These are phyloP conservation scores for Amphiprion ocellaris DNA, from an alignment of 2,113 vertebrate genomes.

Conservation along the genomic window DNA sequence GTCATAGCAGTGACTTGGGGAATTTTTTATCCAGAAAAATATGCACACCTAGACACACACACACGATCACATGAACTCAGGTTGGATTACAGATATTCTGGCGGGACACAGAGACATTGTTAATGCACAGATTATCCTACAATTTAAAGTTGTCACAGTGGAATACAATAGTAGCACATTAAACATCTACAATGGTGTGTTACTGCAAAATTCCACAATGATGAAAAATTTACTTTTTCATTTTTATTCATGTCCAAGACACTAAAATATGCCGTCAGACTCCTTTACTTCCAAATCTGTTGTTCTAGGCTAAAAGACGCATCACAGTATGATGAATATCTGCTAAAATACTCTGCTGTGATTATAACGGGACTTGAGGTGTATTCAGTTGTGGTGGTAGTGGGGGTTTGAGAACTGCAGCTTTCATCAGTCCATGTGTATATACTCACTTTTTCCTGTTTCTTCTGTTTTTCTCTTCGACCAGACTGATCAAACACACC, in stretches of 20 bases:
- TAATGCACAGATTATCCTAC: constrained; percentile 2
- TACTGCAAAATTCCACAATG: too few relatives aligned
- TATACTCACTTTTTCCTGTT: not conserved
- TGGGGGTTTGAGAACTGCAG: too few relatives aligned
- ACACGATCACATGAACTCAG: not conserved
- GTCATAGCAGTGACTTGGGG: too few relatives aligned
- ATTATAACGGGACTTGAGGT: too few relatives aligned
- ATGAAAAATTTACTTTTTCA: too few relatives aligned
- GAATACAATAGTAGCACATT: not conserved
- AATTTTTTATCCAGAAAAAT: too few relatives aligned
- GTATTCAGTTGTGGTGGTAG: too few relatives aligned
- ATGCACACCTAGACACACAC: not conserved
- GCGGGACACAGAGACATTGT: not conserved
- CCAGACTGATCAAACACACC: constrained; percentile 97
- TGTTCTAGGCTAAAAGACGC: not conserved
- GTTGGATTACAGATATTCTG: constrained; percentile 12
- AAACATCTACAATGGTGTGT: not conserved
- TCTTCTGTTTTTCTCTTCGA: constrained; percentile 13
- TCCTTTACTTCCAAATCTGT: not conserved
- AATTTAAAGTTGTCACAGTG: not conserved
- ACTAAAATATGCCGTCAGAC: not conserved
- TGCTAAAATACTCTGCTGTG: not conserved
- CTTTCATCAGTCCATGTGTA: too few relatives aligned
- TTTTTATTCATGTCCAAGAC: not conserved
- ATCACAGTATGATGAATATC: not conserved